Evolutionary conservation across 2,888 invertebrate genomes (phyloP), one percentile per base, ranked within the genome.

Genomic region (Spialia ferax): DNA sequence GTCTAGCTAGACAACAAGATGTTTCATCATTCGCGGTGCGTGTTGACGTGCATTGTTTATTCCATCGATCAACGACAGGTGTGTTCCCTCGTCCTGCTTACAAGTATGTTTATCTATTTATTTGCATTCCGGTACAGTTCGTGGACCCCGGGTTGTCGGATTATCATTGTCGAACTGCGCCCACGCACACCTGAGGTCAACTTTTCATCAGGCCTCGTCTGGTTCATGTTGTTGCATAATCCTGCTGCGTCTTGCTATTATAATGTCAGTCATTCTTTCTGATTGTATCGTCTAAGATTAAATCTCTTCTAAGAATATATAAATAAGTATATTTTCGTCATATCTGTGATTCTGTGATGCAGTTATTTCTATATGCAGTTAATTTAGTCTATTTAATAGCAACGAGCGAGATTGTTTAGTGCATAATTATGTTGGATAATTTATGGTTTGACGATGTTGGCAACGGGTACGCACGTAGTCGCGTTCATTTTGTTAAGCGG

Each of bases 61-160:
- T 85, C 85, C 87, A 76, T 73, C 82, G 85, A 87, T 88, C 84
- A 81, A 76, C 81, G 86, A 85, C 92, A 91, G 93, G 92, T 93
- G 91, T 85, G 82, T 82, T 78, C 79, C 83, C 82, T 83, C 88
- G 85, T 88, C 90, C 89, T 91, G 89, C 88, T 87, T 86, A n/a
- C n/a, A n/a, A n/a, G n/a, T n/a, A 87, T 87, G 80, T 82, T 83
- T 83, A 86, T 85, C 84, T 88, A 91, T 91, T 91, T 93, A 89
- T 92, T 93, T 92, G 91, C 92, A 90, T 92, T 87, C 92, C 91
- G 79, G 83, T 82, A 80, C 83, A 86, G 91, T 90, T 91, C 91
- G 87, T 86, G 86, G 86, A 90, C 91, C 90, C 82, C 83, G 79
- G 76, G 72, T 76, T 78, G 79, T 79, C 74, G 78, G 83, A 86